phyloP scores from a whole-genome alignment of 2,888 invertebrate species.

The Phyllotreta striolata region DNA sequence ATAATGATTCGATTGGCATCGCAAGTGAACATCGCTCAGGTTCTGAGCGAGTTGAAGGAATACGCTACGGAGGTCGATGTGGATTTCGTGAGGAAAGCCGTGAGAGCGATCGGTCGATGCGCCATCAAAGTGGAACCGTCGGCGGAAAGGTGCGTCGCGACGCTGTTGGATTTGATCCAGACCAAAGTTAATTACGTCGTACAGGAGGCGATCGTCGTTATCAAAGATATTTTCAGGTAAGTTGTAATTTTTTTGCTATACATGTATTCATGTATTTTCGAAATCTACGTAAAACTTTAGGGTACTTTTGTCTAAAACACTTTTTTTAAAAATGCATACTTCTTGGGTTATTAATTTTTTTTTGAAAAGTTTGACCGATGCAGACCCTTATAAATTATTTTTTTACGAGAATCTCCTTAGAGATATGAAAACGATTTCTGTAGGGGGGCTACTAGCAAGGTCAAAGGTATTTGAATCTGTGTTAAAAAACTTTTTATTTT shows the following conservation, averaged over 20 bases:
- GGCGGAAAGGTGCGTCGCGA: slow-evolving; percentile 98
- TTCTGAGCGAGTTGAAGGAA: slow-evolving; percentile 96
- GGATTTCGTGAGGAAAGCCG: slow-evolving; percentile 99
- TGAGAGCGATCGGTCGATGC: slow-evolving; percentile 97
- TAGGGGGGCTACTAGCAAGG: too few species aligned
- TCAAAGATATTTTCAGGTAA: slow-evolving; percentile 90
- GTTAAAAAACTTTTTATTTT: too few species aligned
- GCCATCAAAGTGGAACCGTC: slow-evolving; percentile 98
- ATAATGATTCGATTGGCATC: slow-evolving; percentile 99
- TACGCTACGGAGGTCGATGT: slow-evolving; percentile 99
- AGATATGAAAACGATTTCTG: too few species aligned
- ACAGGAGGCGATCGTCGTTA: slow-evolving; percentile 99
- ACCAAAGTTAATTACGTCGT: slow-evolving; percentile 99
- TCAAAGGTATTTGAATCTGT: too few species aligned
- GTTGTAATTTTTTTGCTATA: slow-evolving; percentile 53
- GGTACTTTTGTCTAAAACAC: too few species aligned
- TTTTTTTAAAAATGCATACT: too few species aligned
- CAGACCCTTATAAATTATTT: too few species aligned
- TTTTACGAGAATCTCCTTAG: too few species aligned
- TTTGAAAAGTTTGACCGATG: too few species aligned
- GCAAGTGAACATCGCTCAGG: slow-evolving; percentile 97
- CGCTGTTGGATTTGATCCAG: slow-evolving; percentile 95
- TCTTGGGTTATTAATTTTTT: too few species aligned
- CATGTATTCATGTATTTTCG: too few species aligned
- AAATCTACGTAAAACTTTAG: too few species aligned